These are phyloP conservation scores for Calliscelio sp. DNA, from an alignment of 2,888 invertebrate genomes.

Conservation along the genomic window DNA sequence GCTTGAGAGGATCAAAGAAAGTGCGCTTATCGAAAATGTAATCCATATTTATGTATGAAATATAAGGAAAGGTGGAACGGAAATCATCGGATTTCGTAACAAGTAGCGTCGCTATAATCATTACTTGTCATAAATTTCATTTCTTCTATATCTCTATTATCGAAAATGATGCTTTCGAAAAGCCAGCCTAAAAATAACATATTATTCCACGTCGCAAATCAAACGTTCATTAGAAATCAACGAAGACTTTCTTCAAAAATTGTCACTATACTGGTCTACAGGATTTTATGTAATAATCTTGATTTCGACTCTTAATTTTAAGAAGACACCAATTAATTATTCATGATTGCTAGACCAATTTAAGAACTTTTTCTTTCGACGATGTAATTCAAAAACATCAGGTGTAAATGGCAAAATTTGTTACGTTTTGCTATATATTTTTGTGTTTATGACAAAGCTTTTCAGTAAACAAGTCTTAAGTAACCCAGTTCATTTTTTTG, in stretches of 20 bases:
- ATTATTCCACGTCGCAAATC: no score
- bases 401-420: not conserved
- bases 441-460: not conserved
- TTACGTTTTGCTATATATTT: no score
- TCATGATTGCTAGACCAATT: constrained; percentile 35
- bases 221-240: constrained; percentile 18
- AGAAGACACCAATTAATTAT: constrained; percentile 25
- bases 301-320: constrained; percentile 17
- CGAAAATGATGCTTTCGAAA: no score
- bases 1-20: constrained; percentile 28
- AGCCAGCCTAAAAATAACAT: no score
- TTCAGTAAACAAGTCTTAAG: constrained; percentile 1
- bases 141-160: constrained; percentile 1
- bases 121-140: not conserved
- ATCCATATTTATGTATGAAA: constrained; percentile 7
- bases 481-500: not conserved
- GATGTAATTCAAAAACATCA: constrained; percentile 37
- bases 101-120: constrained; percentile 3
- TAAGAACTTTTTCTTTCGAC: constrained; percentile 48
- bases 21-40: not conserved
- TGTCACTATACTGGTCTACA: constrained; percentile 18
- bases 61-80: constrained; percentile 22
- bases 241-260: not conserved
- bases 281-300: constrained; percentile 23
- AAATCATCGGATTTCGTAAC: constrained; percentile 13